Conservation (phyloP, 1,140 invertebrate genomes). For the Zaprionus vittiger region DNA sequence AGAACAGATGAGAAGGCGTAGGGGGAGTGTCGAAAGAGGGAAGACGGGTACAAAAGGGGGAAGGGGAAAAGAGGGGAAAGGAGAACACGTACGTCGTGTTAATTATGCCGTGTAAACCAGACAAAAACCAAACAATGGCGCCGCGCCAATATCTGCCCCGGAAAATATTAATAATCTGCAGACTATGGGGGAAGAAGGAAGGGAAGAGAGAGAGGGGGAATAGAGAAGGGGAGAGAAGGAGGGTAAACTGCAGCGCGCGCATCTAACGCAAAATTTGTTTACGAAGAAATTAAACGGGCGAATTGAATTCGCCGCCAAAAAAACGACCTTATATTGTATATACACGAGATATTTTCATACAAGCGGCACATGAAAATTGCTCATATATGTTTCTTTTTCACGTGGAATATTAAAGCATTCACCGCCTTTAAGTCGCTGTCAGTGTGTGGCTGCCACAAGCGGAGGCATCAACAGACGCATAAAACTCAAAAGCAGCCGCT, state of each 20-base stretch:
- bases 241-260: neutral
- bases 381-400: neutral
- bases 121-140: conserved; percentile 55
- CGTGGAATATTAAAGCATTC: conserved; percentile 5
- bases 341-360: conserved; percentile 34
- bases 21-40: too few relatives aligned
- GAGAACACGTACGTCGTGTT: conserved; percentile 27
- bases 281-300: conserved; percentile 62
- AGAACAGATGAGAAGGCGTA: conserved; percentile 27
- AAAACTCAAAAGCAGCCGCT: conserved; percentile 37
- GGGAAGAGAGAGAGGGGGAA: too few relatives aligned
- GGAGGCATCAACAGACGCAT: conserved; percentile 14
- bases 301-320: conserved; percentile 72
- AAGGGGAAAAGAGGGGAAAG: neutral
- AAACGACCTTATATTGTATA: conserved; percentile 16
- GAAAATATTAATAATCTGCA: conserved; percentile 23
- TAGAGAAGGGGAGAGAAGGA: too few relatives aligned
- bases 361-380: too few relatives aligned
- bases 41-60: neutral
- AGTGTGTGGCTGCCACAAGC: neutral
- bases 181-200: too few relatives aligned
- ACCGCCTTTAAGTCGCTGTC: conserved; percentile 38
- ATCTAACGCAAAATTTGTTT: conserved; percentile 52
- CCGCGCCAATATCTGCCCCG: conserved; percentile 45
- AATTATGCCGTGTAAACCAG: conserved; percentile 66